Evolutionary conservation across 2,113 vertebrate genomes (phyloP).

Genomic region (Thamnaconus septentrionalis): DNA sequence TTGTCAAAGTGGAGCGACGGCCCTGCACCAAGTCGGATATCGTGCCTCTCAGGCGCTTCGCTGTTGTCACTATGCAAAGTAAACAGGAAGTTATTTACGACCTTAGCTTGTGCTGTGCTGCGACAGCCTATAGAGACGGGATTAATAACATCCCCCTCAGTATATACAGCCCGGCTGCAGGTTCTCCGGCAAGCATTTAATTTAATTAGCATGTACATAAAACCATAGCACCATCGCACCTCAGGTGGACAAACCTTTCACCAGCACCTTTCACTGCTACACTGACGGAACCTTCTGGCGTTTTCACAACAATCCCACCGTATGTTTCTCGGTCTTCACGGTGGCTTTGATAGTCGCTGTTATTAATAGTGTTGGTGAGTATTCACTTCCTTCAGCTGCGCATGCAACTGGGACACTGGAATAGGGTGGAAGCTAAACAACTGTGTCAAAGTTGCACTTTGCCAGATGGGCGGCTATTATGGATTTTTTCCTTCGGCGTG

Average conservation of each 20-base stretch:
- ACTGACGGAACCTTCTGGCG: constrained; percentile 15
- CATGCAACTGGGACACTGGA: constrained; percentile 41
- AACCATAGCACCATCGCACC: constrained; percentile 17
- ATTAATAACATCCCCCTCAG: constrained; percentile 40
- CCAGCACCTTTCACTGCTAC: no score
- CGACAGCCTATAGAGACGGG: constrained; percentile 44
- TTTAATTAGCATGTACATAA: constrained; percentile 19
- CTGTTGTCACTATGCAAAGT: constrained; percentile 23
- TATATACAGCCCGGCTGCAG: constrained; percentile 27
- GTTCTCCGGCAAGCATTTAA: constrained; percentile 19
- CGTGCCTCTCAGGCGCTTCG: constrained; percentile 27
- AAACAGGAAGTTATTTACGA: constrained; percentile 51
- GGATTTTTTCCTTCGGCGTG: constrained; percentile 37
- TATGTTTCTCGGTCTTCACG: constrained; percentile 28
- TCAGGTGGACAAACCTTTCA: constrained; percentile 9
- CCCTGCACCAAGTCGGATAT: constrained; percentile 18
- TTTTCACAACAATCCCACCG: constrained; percentile 20
- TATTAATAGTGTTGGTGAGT: constrained; percentile 26
- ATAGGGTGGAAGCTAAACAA: constrained; percentile 39
- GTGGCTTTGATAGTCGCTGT: constrained; percentile 17
- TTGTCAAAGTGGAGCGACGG: constrained; percentile 17
- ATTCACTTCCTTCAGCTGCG: constrained; percentile 34
- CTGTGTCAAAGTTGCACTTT: constrained; percentile 54
- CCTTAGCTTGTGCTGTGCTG: constrained; percentile 42
- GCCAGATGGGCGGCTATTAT: constrained; percentile 35